Conservation (phyloP, 1,140 invertebrate species). For the Drosophila sechellia region DNA sequence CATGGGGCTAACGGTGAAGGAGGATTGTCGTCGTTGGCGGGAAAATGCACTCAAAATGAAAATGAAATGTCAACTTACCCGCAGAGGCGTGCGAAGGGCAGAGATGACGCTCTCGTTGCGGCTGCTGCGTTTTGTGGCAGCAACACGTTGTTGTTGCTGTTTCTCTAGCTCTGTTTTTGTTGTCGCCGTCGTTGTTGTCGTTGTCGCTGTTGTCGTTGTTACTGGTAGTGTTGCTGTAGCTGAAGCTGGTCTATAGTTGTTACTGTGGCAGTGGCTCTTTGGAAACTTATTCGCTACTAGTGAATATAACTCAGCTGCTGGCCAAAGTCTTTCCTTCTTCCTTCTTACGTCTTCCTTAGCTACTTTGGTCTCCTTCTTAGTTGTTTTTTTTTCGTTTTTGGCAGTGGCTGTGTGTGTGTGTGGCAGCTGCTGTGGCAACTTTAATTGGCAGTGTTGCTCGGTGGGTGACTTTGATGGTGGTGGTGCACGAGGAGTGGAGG, state of each 20-base stretch:
- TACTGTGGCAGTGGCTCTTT: constrained; percentile 16
- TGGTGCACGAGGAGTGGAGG: neutral
- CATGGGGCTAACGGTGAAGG: neutral
- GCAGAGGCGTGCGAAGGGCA: constrained; percentile 58
- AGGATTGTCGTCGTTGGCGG: constrained; percentile 32
- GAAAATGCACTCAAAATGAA: constrained; percentile 64
- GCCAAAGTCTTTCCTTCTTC: constrained; percentile 10
- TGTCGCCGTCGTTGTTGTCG: neutral
- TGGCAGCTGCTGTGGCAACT: constrained; percentile 21
- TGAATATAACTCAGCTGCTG: constrained; percentile 31
- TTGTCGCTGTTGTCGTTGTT: neutral
- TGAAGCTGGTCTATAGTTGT: constrained; percentile 2
- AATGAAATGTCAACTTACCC: constrained; percentile 79
- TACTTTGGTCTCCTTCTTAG: neutral
- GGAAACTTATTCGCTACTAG: constrained; percentile 12
- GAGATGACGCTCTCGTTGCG: constrained; percentile 45
- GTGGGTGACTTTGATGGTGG: constrained; percentile 9
- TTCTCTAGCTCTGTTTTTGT: constrained; percentile 2
- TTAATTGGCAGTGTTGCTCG: constrained; percentile 52
- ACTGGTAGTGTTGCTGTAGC: neutral
- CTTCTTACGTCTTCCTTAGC: neutral
- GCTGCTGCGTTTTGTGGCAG: constrained; percentile 25
- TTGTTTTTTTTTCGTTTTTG: constrained; percentile 1
- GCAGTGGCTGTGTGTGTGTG: constrained; percentile 30
- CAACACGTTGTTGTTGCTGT: constrained; percentile 48